Evolutionary conservation across 2,888 invertebrate genomes (phyloP).

Genomic region (Amphipyra berbera): DNA sequence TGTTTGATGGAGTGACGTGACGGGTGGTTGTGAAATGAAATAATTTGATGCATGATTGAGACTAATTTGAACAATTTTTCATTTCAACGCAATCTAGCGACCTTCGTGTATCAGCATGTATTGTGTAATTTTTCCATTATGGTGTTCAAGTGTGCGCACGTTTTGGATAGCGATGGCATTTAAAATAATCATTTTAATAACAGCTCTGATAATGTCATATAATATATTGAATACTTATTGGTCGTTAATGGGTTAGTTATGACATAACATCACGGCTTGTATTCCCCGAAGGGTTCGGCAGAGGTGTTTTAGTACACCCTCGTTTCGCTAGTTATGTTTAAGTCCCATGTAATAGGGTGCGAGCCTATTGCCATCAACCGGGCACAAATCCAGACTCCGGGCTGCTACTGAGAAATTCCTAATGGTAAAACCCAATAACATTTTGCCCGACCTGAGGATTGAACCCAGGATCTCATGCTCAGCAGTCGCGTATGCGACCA

Average conservation of each 20-base stretch:
- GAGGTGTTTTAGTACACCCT: no score
- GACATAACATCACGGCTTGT: no score
- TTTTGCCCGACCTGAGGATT: no score
- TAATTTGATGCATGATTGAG: slow-evolving; percentile 64
- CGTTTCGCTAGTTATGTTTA: no score
- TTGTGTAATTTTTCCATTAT: slow-evolving; percentile 44
- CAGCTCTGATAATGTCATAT: slow-evolving; percentile 19
- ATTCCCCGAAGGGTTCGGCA: no score
- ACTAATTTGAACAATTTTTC: slow-evolving; percentile 71
- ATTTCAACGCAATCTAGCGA: slow-evolving; percentile 65
- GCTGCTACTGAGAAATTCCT: no score
- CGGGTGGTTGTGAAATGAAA: slow-evolving; percentile 64
- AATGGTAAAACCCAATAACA: no score
- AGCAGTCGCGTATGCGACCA: no score
- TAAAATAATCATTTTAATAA: slow-evolving; percentile 31
- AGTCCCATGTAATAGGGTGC: no score
- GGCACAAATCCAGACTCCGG: no score
- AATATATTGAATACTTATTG: slow-evolving; percentile 25
- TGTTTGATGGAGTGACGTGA: slow-evolving; percentile 48
- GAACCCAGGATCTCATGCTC: no score
- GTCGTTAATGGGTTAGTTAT: slow-evolving; percentile 9
- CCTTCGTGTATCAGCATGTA: slow-evolving; percentile 59
- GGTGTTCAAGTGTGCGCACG: slow-evolving; percentile 14
- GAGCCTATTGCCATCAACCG: no score
- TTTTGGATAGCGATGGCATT: slow-evolving; percentile 19